These are phyloP conservation scores for Sclerodermus sp. DNA, from an alignment of 2,888 invertebrate genomes.

Conservation along the genomic window DNA sequence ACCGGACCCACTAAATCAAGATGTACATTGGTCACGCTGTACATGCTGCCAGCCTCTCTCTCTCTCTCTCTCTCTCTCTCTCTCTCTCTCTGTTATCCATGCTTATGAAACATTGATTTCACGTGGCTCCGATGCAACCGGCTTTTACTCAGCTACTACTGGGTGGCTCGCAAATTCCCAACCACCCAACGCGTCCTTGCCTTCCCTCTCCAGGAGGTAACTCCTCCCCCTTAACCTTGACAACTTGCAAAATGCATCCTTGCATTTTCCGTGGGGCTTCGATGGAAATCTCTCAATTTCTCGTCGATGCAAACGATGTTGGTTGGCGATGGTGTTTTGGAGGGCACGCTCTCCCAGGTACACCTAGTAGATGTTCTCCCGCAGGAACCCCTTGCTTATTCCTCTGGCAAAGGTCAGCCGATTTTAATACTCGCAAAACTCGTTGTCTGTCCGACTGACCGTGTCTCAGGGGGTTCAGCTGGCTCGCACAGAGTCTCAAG, in stretches of 20 bases:
- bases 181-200: too few species aligned
- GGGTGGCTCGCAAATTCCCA: conserved; percentile 29
- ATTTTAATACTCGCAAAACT: conserved; percentile 49
- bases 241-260: too few species aligned
- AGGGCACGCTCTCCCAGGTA: too few species aligned
- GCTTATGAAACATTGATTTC: conserved; percentile 58
- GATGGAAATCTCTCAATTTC: too few species aligned
- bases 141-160: conserved; percentile 37
- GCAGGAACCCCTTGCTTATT: too few species aligned
- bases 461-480: too few species aligned
- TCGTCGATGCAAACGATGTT: too few species aligned
- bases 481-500: conserved; percentile 13
- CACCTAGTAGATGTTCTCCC: conserved; percentile 32
- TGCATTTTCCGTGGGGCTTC: too few species aligned
- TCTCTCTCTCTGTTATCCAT: conserved; percentile 52
- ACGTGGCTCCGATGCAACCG: conserved; percentile 44
- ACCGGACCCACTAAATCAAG: conserved; percentile 56
- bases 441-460: conserved; percentile 18
- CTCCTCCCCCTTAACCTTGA: too few species aligned
- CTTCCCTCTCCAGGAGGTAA: too few species aligned
- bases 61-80: too few species aligned
- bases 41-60: conserved; percentile 37
- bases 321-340: too few species aligned
- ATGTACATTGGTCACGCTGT: conserved; percentile 57
- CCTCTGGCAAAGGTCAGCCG: conserved; percentile 31